A percentile compares a stretch with the other conserved stretches of the same genome.
Conservation (phyloP, 2,113 vertebrate species). For the Sylvilagus bachmani region DNA sequence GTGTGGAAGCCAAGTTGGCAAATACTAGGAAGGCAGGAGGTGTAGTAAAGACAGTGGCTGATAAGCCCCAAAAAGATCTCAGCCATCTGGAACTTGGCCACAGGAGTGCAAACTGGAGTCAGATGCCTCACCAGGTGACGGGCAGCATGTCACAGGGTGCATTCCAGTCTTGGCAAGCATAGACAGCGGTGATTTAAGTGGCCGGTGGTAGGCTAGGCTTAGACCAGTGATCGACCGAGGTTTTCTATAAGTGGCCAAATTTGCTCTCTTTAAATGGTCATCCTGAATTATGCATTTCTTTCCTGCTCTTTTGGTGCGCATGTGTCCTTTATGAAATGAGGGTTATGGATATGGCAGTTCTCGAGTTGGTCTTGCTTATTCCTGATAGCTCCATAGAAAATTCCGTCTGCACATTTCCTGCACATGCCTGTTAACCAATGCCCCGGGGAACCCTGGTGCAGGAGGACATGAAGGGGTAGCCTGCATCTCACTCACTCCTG, state of each 20-base stretch:
- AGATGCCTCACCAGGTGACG: neutral
- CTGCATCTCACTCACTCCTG: neutral
- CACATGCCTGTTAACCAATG: neutral
- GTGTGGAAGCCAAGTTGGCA: neutral
- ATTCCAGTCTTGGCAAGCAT: neutral
- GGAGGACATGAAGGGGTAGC: neutral
- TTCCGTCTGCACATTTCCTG: neutral
- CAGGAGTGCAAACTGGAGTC: neutral
- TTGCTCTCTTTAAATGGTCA: neutral
- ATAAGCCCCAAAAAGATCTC: neutral
- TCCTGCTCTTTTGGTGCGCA: neutral
- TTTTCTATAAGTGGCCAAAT: neutral
- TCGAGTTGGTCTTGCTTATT: neutral
- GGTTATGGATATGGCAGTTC: neutral
- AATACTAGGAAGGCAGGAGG: neutral
- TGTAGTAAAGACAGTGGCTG: neutral
- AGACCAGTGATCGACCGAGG: neutral
- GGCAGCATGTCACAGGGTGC: neutral
- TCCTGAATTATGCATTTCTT: slow-evolving; percentile 10
- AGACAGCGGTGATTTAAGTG: neutral
- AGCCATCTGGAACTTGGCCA: neutral
- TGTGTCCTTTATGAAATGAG: neutral
- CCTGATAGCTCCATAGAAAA: neutral
- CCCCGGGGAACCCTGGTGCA: neutral
- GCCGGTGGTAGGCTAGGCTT: neutral